phyloP scores from a whole-genome alignment of 2,888 invertebrate species.

The Conchocele bisecta region DNA sequence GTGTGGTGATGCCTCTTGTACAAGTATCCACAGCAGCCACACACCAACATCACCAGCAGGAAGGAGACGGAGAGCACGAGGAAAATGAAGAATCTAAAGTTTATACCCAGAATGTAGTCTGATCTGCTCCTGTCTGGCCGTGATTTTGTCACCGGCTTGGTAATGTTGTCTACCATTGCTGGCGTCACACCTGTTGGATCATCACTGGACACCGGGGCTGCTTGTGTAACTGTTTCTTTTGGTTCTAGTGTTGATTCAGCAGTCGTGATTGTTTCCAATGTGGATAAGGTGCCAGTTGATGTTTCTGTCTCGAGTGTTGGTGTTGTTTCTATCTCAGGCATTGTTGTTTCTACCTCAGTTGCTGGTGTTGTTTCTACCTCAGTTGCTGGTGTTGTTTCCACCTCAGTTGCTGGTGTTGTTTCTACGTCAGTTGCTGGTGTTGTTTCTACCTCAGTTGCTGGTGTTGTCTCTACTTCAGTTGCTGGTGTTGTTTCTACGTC shows the following conservation, averaged over 20 bases:
- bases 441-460: no score
- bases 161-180: background rate
- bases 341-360: background rate
- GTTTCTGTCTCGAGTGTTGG: no score
- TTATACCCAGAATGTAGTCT: conserved; percentile 10
- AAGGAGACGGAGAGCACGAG: conserved; percentile 30
- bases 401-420: no score
- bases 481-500: no score
- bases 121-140: background rate
- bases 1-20: conserved; percentile 37
- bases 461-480: no score
- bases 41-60: conserved; percentile 30
- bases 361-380: no score
- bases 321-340: background rate
- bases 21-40: conserved; percentile 40
- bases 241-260: background rate
- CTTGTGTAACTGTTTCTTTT: background rate
- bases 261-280: background rate
- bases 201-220: no score
- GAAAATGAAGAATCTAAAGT: conserved; percentile 49
- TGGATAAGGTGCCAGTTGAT: background rate
- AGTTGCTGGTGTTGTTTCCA: background rate
- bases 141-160: background rate
- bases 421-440: no score
- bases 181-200: background rate